phyloP scores from a whole-genome alignment of 2,888 invertebrate species.

The Andrena minutula region DNA sequence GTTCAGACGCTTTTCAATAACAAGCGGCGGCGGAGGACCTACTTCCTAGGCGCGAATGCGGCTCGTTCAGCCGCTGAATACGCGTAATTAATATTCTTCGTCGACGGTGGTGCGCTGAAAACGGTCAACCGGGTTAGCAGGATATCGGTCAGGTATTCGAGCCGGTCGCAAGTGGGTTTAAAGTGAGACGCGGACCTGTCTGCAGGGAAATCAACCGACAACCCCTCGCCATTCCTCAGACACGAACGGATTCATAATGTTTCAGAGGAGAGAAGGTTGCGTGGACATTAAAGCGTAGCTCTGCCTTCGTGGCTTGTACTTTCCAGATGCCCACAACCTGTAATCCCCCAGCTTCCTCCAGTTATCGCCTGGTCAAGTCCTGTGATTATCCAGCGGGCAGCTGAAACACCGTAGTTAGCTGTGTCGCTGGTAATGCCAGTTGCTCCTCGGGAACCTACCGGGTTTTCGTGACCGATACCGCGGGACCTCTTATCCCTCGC shows the following conservation, averaged over 20 bases:
- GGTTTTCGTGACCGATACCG: constrained; percentile 42
- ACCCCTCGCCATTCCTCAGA: constrained; percentile 20
- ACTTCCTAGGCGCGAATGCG: constrained; percentile 20
- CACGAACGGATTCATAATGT: constrained; percentile 33
- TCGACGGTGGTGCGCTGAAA: constrained; percentile 30
- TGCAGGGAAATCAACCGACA: too few relatives aligned
- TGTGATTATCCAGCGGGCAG: constrained; percentile 54
- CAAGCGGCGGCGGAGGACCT: constrained; percentile 15
- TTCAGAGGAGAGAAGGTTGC: constrained; percentile 39
- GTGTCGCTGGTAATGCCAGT: constrained; percentile 27
- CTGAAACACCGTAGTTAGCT: constrained; percentile 56
- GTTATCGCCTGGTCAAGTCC: constrained; percentile 56
- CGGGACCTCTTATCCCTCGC: constrained; percentile 25
- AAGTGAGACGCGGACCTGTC: neutral
- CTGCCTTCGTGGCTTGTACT: constrained; percentile 39
- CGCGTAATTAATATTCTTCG: constrained; percentile 48
- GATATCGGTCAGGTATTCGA: constrained; percentile 34
- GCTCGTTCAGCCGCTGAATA: neutral
- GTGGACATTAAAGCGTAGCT: constrained; percentile 27
- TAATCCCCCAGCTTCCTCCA: constrained; percentile 61
- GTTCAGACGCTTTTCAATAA: neutral
- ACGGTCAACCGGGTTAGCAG: constrained; percentile 50
- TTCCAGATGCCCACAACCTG: constrained; percentile 49
- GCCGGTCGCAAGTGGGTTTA: neutral
- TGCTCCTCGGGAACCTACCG: neutral